Percentiles rank a stretch among this genome's conserved stretches.
These are phyloP conservation scores for Cheilosia variabilis DNA, from an alignment of 2,888 invertebrate species.

Conservation along the genomic window DNA sequence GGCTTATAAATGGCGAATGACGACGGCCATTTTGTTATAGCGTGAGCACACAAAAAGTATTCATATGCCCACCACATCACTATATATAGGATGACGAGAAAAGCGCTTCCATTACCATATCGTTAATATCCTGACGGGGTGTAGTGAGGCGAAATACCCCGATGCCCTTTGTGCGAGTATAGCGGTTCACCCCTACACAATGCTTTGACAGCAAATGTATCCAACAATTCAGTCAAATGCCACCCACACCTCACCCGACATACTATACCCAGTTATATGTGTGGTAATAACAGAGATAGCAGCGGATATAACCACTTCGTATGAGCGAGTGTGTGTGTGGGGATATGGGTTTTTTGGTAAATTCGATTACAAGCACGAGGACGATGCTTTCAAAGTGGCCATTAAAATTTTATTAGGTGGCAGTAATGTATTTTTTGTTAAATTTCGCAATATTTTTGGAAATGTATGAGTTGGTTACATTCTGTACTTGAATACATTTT, in stretches of 20 bases:
- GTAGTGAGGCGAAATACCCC: slow-evolving; percentile 73
- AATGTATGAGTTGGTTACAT: slow-evolving; percentile 59
- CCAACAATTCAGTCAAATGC: slow-evolving; percentile 62
- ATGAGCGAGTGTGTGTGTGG: slow-evolving; percentile 27
- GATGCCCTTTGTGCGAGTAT: slow-evolving; percentile 66
- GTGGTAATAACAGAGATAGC: slow-evolving; percentile 40
- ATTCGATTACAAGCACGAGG: slow-evolving; percentile 74
- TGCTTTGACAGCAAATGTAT: slow-evolving; percentile 73
- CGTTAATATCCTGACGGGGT: slow-evolving; percentile 73
- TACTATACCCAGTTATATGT: slow-evolving; percentile 25
- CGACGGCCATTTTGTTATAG: slow-evolving; percentile 77
- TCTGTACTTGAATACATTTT: not conserved
- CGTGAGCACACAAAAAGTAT: slow-evolving; percentile 55
- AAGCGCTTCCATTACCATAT: slow-evolving; percentile 71
- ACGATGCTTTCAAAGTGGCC: slow-evolving; percentile 76
- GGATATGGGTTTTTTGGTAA: slow-evolving; percentile 63
- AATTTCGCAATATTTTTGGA: slow-evolving; percentile 72
- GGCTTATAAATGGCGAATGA: slow-evolving; percentile 77
- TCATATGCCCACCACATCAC: slow-evolving; percentile 60
- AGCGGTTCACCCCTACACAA: slow-evolving; percentile 58
- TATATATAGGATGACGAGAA: slow-evolving; percentile 50
- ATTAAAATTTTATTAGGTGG: slow-evolving; percentile 78
- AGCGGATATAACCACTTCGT: not conserved
- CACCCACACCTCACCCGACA: slow-evolving; percentile 3
- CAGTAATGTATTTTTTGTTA: slow-evolving; percentile 76